Evolutionary conservation across 2,888 invertebrate species (phyloP).

Genomic region (Pasiphila rectangulata): DNA sequence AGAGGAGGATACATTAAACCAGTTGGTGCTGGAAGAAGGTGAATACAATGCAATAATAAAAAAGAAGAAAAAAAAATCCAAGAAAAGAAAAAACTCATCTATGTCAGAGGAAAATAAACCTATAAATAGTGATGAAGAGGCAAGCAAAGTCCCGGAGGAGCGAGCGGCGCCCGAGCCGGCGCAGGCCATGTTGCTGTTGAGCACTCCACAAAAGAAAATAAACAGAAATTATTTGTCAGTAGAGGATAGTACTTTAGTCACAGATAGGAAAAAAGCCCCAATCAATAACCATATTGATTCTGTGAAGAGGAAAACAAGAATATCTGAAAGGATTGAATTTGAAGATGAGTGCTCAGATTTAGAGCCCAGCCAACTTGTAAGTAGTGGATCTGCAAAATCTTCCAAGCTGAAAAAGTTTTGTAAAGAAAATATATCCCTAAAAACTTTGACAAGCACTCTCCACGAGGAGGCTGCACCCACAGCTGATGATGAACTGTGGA

Average conservation of each 20-base stretch:
- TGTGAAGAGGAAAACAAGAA: constrained; percentile 26
- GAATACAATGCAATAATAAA: constrained; percentile 29
- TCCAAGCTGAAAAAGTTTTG: constrained; percentile 44
- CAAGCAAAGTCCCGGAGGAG: not conserved
- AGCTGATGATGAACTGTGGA: constrained; percentile 60
- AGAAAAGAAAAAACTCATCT: constrained; percentile 31
- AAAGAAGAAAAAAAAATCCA: constrained; percentile 40
- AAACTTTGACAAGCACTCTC: constrained; percentile 29
- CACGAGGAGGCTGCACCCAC: constrained; percentile 35
- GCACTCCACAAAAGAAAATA: too few species aligned
- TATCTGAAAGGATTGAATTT: constrained; percentile 57
- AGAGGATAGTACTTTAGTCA: too few species aligned
- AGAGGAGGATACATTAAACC: constrained; percentile 15
- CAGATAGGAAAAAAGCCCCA: too few species aligned
- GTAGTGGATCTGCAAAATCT: constrained; percentile 24
- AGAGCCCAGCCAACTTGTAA: constrained; percentile 12
- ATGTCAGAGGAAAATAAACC: not conserved
- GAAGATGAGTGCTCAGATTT: constrained; percentile 46
- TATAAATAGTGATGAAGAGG: not conserved
- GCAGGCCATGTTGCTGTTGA: too few species aligned
- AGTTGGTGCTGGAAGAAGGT: constrained; percentile 14
- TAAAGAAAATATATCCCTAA: constrained; percentile 42
- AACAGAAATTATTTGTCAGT: too few species aligned
- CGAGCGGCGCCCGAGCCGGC: not conserved
- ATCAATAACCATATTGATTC: not conserved